Percentiles rank a stretch among this genome's conserved stretches.
Conservation (phyloP, 2,797 vertebrate species). For the Lophotriccus pileatus region DNA sequence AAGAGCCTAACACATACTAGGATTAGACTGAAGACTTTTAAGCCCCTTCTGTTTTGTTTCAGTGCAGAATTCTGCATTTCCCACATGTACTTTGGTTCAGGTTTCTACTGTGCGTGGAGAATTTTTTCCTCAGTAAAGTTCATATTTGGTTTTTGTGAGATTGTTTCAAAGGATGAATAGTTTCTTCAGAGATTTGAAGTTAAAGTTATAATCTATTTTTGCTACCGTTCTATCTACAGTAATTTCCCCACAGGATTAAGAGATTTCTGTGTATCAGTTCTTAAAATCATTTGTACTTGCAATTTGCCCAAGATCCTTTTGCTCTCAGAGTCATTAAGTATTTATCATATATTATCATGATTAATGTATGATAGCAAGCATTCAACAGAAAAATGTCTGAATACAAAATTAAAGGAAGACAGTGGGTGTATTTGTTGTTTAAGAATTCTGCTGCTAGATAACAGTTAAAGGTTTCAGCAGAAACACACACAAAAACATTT, state of each 20-base stretch:
- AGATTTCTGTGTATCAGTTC: neutral
- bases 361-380: neutral
- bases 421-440: neutral
- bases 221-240: neutral
- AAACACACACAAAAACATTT: slow-evolving; percentile 49
- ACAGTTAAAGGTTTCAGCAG: slow-evolving; percentile 37
- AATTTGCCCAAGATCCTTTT: neutral
- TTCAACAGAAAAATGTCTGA: neutral
- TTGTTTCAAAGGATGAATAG: neutral
- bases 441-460: neutral
- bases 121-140: neutral
- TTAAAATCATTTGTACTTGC: neutral
- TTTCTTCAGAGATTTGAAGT: slow-evolving; percentile 7
- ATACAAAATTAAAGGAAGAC: neutral
- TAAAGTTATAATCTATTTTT: neutral
- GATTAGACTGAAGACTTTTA: slow-evolving; percentile 1
- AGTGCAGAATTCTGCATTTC: neutral
- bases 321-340: neutral
- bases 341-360: slow-evolving; percentile 2
- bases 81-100: neutral
- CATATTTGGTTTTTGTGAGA: neutral
- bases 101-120: neutral
- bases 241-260: neutral
- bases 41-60: slow-evolving; percentile 9
- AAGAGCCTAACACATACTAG: neutral